Conservation (phyloP, 2,888 invertebrate species). For the Hipparchia semele region DNA sequence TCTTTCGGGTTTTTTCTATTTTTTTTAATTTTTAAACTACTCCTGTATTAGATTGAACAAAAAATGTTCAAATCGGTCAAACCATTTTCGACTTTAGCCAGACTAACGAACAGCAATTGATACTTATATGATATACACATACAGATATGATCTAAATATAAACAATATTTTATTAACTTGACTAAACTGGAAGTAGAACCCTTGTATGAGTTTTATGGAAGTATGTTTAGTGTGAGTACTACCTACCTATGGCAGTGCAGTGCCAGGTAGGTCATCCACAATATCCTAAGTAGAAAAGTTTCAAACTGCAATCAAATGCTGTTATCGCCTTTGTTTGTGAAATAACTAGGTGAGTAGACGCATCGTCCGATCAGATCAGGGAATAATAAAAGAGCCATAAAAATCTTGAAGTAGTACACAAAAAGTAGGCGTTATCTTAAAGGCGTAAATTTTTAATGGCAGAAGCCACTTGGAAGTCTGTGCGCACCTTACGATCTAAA, state of each 20-base stretch:
- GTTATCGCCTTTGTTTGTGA: constrained; percentile 62
- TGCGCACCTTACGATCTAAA: constrained; percentile 64
- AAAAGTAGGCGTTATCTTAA: constrained; percentile 74
- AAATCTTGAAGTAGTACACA: constrained; percentile 66
- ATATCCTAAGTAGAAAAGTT: constrained; percentile 41
- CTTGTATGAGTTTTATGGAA: neutral
- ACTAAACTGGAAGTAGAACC: too few relatives aligned
- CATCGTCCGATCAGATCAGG: constrained; percentile 63
- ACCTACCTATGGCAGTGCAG: neutral
- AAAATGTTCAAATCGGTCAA: too few relatives aligned
- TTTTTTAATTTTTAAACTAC: too few relatives aligned
- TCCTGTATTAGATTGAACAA: too few relatives aligned
- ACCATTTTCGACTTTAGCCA: too few relatives aligned
- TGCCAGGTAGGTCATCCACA: neutral
- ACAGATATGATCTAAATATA: too few relatives aligned
- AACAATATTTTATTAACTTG: too few relatives aligned
- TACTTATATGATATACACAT: too few relatives aligned
- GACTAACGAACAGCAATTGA: too few relatives aligned
- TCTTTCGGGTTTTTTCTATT: too few relatives aligned
- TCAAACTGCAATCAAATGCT: constrained; percentile 52
- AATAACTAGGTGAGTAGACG: constrained; percentile 60
- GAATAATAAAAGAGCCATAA: constrained; percentile 75
- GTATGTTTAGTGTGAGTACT: neutral
- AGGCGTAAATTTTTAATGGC: constrained; percentile 77
- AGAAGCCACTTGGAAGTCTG: constrained; percentile 58